phyloP scores from a whole-genome alignment of 2,113 vertebrate genomes.

The Orthonyx spaldingii region DNA sequence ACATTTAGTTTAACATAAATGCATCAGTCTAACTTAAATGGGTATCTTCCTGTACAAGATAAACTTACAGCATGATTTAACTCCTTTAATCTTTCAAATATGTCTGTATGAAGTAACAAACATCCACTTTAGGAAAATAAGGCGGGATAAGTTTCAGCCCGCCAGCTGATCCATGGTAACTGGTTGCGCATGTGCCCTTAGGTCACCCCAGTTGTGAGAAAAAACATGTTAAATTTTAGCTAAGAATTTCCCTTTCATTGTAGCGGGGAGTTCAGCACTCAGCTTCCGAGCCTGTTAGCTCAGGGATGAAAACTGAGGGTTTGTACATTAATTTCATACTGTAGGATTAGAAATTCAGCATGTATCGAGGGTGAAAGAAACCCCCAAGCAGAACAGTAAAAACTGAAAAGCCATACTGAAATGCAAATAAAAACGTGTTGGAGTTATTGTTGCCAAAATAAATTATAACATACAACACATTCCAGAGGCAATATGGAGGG shows the following conservation, averaged over 20 bases:
- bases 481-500: neutral
- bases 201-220: neutral
- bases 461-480: neutral
- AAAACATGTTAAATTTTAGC: neutral
- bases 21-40: neutral
- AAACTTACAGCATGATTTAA: neutral
- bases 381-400: neutral
- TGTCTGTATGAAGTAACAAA: neutral
- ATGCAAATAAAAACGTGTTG: neutral
- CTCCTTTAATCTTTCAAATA: neutral
- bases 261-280: neutral
- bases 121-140: neutral
- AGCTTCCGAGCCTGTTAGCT: neutral
- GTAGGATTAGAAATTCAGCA: neutral
- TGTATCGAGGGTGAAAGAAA: neutral
- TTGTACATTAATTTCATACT: neutral
- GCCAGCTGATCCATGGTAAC: rapidly evolving
- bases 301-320: neutral
- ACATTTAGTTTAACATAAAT: neutral
- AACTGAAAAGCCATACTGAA: neutral
- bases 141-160: neutral
- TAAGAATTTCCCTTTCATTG: neutral
- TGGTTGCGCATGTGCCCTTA: rapidly evolving
- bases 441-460: slow-evolving; percentile 1
- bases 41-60: neutral